These are phyloP conservation scores for Galago senegalensis DNA, from an alignment of 2,797 vertebrate genomes.

Conservation along the genomic window DNA sequence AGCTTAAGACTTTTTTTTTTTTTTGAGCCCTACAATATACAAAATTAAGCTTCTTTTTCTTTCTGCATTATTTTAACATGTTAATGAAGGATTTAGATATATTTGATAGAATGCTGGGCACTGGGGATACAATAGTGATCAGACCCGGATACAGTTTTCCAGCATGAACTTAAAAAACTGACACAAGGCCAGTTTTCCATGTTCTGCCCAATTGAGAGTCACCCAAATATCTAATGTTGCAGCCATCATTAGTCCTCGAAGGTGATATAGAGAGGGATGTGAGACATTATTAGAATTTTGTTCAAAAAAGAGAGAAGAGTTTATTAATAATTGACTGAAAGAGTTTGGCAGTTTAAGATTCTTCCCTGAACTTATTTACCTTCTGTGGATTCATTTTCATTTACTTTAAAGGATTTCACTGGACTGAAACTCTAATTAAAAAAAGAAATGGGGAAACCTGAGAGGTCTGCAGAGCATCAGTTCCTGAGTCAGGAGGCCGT, in stretches of 20 bases:
- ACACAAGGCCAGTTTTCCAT: background rate
- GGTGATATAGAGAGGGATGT: background rate
- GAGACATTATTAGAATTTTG: background rate
- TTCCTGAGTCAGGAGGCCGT: constrained; percentile 78
- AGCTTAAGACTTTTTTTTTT: too few relatives aligned
- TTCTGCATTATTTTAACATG: background rate
- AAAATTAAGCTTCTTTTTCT: background rate
- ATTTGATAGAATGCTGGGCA: background rate
- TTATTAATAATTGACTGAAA: constrained; percentile 56
- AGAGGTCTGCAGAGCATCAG: constrained; percentile 86
- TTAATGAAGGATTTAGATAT: background rate
- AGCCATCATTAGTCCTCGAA: background rate
- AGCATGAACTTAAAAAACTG: background rate
- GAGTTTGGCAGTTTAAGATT: constrained; percentile 83
- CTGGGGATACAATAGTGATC: background rate
- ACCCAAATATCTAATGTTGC: background rate
- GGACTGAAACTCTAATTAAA: constrained; percentile 86
- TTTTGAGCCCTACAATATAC: background rate
- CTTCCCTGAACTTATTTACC: constrained; percentile 78
- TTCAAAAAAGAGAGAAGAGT: background rate
- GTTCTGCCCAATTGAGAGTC: background rate
- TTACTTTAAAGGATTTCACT: constrained; percentile 87
- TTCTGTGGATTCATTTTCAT: constrained; percentile 87
- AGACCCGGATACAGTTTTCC: background rate
- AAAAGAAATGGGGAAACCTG: constrained; percentile 82